Evolutionary conservation across 2,888 invertebrate species (phyloP), one percentile per base, ranked within the genome.

Genomic region (Athalia rosae): DNA sequence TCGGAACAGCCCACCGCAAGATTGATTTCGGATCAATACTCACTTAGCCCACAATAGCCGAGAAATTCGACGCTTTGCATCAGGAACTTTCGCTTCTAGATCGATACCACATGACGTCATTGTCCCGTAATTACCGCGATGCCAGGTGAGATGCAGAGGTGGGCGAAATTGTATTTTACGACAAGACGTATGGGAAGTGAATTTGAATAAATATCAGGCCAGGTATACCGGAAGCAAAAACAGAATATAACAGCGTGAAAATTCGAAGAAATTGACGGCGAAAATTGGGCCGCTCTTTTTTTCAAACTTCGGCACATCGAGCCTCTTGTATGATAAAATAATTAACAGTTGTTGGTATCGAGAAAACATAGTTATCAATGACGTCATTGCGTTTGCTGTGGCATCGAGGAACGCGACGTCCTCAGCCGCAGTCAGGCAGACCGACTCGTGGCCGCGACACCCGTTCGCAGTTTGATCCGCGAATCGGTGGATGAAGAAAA

Each of bases 381-480:
- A 74, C 74, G 74, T 74, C 74, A 74, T 11, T 62, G 45, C 61
- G 15, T 47, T 48, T n/a, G 74, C 61, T 41, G 58, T 13, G 71
- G 56, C 28, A 2, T 9, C 56, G 61, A 74, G 74, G 61, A 61
- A 59, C 41, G 61, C 61, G 74, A 50, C 61, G 74, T 59, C 15
- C 71, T 74, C 48, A 59, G 7, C 43, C 74, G 45, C 59, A 73
- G 74, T 74, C 74, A 74, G 74, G 48, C 74, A 74, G 47, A 74
- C 74, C 74, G 74, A 74, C 74, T 74, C 74, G 74, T 61, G 74
- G 74, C 74, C 74, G 74, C 74, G 74, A 74, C 74, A 74, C 74
- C 48, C 74, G 74, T n/a, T 61, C n/a, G n/a, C 15, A 61, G 61
- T 48, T 74, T 48, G 50, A 74, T 74, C 74, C 74, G 74, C 61